Conservation (phyloP, 2,797 vertebrate genomes). For the Fistularia tabacaria region DNA sequence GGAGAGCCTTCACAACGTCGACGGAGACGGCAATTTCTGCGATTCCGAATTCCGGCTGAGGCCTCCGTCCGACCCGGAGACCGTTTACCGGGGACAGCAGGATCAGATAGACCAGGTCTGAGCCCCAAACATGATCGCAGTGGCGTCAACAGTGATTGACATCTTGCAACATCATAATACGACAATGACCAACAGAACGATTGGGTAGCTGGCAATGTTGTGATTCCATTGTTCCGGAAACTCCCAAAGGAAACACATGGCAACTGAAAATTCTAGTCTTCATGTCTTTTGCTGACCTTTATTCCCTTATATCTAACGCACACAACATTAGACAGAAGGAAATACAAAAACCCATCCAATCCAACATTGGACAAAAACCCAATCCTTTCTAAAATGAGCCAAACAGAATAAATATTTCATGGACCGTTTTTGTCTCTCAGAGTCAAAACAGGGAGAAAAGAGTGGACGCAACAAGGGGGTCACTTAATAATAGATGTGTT, state of each 20-base stretch:
- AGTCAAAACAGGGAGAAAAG: background rate
- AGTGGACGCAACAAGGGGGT: background rate
- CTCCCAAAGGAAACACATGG: no score
- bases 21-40: constrained; percentile 97
- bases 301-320: no score
- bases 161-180: background rate
- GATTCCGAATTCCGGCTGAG: constrained; percentile 93
- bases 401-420: background rate
- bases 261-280: no score
- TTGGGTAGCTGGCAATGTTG: no score
- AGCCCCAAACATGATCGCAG: constrained; percentile 22
- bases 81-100: constrained; percentile 93
- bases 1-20: constrained; percentile 98
- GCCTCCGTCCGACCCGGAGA: constrained; percentile 94
- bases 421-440: background rate
- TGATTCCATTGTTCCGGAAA: no score
- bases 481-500: constrained; percentile 55
- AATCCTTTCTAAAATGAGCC: background rate
- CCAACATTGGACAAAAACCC: background rate
- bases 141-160: background rate
- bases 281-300: no score
- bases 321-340: no score
- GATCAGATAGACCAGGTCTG: constrained; percentile 98
- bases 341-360: background rate
- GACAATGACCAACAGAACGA: no score